Percentiles rank a stretch among this genome's conserved stretches.
These are phyloP conservation scores for Xiphydria camelus DNA, from an alignment of 2,888 invertebrate genomes.

Conservation along the genomic window DNA sequence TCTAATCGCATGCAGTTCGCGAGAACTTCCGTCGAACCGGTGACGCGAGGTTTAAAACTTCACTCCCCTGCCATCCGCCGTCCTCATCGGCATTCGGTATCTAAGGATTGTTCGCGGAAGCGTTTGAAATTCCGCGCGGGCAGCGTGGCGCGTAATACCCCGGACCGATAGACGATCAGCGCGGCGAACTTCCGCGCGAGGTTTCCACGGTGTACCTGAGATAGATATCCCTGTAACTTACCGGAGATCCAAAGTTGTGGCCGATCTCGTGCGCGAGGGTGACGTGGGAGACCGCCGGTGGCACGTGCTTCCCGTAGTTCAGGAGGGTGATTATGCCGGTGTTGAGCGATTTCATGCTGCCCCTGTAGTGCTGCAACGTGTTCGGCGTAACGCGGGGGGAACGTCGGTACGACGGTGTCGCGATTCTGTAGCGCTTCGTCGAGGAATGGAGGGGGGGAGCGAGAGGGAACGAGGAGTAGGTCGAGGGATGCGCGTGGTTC, in stretches of 20 bases:
- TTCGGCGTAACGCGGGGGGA: too few species aligned
- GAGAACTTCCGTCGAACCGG: too few species aligned
- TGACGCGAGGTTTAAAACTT: too few species aligned
- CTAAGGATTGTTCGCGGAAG: conserved; percentile 1
- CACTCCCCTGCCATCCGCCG: too few species aligned
- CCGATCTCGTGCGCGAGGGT: conserved; percentile 97
- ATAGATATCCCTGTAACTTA: conserved; percentile 58
- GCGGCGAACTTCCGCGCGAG: too few species aligned
- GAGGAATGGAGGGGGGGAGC: too few species aligned
- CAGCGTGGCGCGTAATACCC: background rate
- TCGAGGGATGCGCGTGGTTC: too few species aligned
- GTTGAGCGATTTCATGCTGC: conserved; percentile 88
- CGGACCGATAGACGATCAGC: background rate
- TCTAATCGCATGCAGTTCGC: too few species aligned
- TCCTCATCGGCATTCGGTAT: conserved; percentile 13
- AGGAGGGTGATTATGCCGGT: conserved; percentile 94
- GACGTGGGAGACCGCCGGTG: conserved; percentile 91
- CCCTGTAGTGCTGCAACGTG: conserved; percentile 79
- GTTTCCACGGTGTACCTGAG: conserved; percentile 20
- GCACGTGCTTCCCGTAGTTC: conserved; percentile 94
- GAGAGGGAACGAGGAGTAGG: too few species aligned
- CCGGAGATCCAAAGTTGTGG: conserved; percentile 96
- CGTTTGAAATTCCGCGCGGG: background rate
- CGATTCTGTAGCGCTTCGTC: too few species aligned
- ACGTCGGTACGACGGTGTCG: too few species aligned